Conservation (phyloP, 2,797 vertebrate species). For the Halcyon badia region DNA sequence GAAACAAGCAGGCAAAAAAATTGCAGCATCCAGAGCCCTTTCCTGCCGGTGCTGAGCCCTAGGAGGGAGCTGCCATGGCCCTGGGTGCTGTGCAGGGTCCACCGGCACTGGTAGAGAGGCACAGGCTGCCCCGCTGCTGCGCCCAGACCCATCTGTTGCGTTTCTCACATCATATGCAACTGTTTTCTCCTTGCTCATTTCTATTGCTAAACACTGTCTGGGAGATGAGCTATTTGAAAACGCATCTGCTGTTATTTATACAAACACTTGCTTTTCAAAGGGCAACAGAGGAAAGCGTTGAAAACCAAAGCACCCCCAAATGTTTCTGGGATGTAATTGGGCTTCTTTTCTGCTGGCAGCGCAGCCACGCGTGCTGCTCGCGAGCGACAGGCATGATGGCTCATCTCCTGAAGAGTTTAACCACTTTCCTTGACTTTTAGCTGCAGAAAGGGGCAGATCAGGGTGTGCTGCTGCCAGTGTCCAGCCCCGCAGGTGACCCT, state of each 20-base stretch:
- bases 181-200: slow-evolving; percentile 68
- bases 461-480: fast-evolving
- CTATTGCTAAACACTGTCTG: slow-evolving; percentile 47
- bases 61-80: background rate
- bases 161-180: slow-evolving; percentile 45
- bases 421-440: fast-evolving
- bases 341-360: background rate
- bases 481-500: fast-evolving
- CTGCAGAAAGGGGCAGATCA: background rate
- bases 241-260: slow-evolving; percentile 74
- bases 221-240: slow-evolving; percentile 59
- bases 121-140: slow-evolving; percentile 12
- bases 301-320: background rate
- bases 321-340: background rate
- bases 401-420: background rate
- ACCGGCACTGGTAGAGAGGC: background rate
- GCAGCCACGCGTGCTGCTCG: fast-evolving
- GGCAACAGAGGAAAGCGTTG: slow-evolving; percentile 28
- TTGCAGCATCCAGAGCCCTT: fast-evolving
- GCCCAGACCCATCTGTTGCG: slow-evolving; percentile 61
- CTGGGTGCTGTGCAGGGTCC: background rate
- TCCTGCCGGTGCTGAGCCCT: background rate
- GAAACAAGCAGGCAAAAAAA: background rate
- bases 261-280: slow-evolving; percentile 69
- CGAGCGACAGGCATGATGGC: background rate